Base-by-base conservation (phyloP, 1,140 invertebrate genomes). In the Nylanderia fulva region DNA sequence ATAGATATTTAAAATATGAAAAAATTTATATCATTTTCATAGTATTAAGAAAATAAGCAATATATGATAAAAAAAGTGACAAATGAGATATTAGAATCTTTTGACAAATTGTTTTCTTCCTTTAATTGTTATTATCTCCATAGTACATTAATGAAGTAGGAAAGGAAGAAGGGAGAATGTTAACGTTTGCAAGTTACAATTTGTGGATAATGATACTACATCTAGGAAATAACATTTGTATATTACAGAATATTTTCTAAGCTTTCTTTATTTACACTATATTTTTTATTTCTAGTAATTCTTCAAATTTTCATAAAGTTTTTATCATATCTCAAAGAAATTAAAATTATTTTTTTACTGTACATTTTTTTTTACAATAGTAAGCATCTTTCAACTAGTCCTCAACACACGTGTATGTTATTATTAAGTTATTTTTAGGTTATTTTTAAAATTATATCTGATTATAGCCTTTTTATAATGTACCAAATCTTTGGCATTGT, bases 151-250 rank as follows among this genome's bases (percentile, higher is more conserved):
- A 84, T 39, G 33, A 85, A 77, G 69, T 68, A 63, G 64, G 15
- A 45, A 45, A 45, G 42, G 2, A 13, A 15, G 8, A 48, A 9
- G 2, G 1, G 39, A 9, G 42, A 13, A 45, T 82, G 42, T 79
- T 69, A 80, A 80, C 48, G 24, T 69, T 39, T 56, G 58, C 68
- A 58, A 91, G 84, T 84, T 90, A 75, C 82, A 86, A 90, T 87
- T 86, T 89, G 85, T 89, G 85, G 85, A 91, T 89, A 88, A 56
- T 84, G 86, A 24, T 56, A 61, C 72, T 88, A 89, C 84, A 87
- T 84, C 33, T 63, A 87, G 61, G 58, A 84, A 86, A 69, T 60
- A 76, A 89, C 64, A 74, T 87, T n/a, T 84, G 58, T 90, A 72
- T 61, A 85, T 77, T 74, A 74, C 69, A 61, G 29, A 1, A 33